Evolutionary conservation across 2,797 vertebrate genomes (phyloP).

Genomic region (Myotis planiceps): DNA sequence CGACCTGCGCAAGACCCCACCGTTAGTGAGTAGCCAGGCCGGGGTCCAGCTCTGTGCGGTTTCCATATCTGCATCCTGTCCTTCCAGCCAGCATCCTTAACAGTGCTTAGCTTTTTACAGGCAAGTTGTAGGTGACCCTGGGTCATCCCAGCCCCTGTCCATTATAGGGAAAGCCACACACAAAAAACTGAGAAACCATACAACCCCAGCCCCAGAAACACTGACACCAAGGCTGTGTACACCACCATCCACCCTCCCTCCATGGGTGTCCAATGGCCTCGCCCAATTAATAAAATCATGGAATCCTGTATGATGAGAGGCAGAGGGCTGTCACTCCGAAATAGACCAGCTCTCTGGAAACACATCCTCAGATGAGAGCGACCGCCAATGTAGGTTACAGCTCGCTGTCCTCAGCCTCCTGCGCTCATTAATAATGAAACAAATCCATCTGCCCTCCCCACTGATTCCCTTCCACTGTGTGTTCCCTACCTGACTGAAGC

Average conservation of each 20-base stretch:
- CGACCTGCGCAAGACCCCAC: neutral
- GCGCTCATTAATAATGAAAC: constrained; percentile 70
- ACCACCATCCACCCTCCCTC: neutral
- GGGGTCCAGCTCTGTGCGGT: neutral
- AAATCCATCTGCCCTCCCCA: neutral
- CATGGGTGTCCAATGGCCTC: neutral
- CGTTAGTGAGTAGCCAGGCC: neutral
- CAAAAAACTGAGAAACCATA: neutral
- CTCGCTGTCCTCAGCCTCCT: constrained; percentile 15
- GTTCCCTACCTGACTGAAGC: neutral
- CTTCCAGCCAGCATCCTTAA: neutral
- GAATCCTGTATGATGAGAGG: neutral
- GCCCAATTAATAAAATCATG: constrained; percentile 46
- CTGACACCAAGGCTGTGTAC: neutral
- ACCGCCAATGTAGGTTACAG: constrained; percentile 55
- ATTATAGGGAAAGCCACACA: neutral
- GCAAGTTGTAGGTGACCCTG: neutral
- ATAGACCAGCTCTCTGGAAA: constrained; percentile 70
- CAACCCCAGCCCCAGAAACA: neutral
- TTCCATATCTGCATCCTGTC: neutral
- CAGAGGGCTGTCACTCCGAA: constrained; percentile 55
- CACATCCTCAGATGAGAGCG: neutral
- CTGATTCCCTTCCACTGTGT: neutral
- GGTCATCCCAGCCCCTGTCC: neutral
- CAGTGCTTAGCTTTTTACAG: neutral